These are phyloP conservation scores for Drosophila malerkotliana DNA, from an alignment of 1,140 invertebrate genomes.

Conservation along the genomic window DNA sequence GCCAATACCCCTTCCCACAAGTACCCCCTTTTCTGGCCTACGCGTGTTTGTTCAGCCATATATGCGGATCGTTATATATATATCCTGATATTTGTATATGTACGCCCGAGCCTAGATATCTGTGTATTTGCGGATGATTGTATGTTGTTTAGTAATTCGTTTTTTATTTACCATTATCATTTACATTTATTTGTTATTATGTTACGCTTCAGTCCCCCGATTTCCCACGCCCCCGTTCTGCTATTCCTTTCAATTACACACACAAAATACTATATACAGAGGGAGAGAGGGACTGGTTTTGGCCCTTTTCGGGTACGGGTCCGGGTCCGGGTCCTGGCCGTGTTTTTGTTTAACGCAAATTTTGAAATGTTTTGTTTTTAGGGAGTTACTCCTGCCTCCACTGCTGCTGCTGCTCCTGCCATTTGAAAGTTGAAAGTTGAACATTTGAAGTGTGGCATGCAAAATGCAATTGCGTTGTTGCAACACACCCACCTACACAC, in stretches of 20 bases:
- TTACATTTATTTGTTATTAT: conserved; percentile 83
- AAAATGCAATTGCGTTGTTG: conserved; percentile 72
- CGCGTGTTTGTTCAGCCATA: conserved; percentile 39
- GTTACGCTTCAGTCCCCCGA: conserved; percentile 33
- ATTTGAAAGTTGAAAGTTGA: conserved; percentile 40
- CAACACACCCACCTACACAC: conserved; percentile 14
- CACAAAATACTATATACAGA: conserved; percentile 5
- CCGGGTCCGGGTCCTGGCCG: conserved; percentile 1
- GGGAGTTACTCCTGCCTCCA: conserved; percentile 24
- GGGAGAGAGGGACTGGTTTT: conserved; percentile 20
- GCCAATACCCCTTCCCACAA: not conserved
- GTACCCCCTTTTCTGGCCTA: conserved; percentile 7
- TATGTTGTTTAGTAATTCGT: conserved; percentile 81
- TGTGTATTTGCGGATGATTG: conserved; percentile 59
- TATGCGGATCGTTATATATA: conserved; percentile 38
- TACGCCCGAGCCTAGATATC: conserved; percentile 16
- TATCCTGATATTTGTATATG: conserved; percentile 10
- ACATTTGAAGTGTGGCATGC: conserved; percentile 56
- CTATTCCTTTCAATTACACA: conserved; percentile 30
- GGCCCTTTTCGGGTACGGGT: conserved; percentile 42
- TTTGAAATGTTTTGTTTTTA: conserved; percentile 66
- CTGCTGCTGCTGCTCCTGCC: conserved; percentile 16
- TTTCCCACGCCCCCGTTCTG: not conserved
- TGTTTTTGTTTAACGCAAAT: conserved; percentile 60
- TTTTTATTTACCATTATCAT: conserved; percentile 82